These are phyloP conservation scores for Sarcophaga bullata DNA, from an alignment of 1,140 invertebrate genomes.

Conservation along the genomic window DNA sequence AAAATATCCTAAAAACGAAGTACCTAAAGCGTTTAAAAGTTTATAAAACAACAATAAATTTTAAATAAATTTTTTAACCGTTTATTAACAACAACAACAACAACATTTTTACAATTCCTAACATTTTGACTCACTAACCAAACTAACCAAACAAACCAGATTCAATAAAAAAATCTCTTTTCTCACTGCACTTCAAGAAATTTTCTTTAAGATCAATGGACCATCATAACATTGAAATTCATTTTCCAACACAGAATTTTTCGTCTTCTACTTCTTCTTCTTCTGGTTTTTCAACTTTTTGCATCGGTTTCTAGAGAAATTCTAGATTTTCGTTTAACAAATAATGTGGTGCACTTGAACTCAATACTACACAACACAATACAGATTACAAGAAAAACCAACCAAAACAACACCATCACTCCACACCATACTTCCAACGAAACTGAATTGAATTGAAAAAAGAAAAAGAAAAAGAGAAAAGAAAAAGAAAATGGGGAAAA, in stretches of 20 bases:
- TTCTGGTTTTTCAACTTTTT: no score
- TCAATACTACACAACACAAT: background rate
- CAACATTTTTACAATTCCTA: background rate
- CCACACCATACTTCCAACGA: no score
- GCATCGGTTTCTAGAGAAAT: no score
- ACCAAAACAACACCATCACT: no score
- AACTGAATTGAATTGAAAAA: background rate
- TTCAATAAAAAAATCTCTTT: background rate
- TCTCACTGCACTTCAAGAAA: no score
- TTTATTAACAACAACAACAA: background rate
- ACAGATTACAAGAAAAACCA: no score
- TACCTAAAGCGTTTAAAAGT: no score
- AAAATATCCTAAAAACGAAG: no score
- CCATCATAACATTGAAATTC: background rate
- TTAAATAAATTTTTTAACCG: background rate
- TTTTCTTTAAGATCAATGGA: no score
- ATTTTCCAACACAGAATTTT: slow-evolving; percentile 9
- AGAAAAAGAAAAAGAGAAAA: background rate
- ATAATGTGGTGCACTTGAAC: slow-evolving; percentile 25
- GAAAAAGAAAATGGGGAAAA: background rate
- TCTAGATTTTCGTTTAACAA: no score
- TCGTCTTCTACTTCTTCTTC: background rate
- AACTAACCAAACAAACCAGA: slow-evolving; percentile 26
- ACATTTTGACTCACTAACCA: slow-evolving; percentile 6
- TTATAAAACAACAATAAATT: no score